Base-by-base conservation (phyloP, 2,113 vertebrate genomes). In the Nothobranchius furzeri region DNA sequence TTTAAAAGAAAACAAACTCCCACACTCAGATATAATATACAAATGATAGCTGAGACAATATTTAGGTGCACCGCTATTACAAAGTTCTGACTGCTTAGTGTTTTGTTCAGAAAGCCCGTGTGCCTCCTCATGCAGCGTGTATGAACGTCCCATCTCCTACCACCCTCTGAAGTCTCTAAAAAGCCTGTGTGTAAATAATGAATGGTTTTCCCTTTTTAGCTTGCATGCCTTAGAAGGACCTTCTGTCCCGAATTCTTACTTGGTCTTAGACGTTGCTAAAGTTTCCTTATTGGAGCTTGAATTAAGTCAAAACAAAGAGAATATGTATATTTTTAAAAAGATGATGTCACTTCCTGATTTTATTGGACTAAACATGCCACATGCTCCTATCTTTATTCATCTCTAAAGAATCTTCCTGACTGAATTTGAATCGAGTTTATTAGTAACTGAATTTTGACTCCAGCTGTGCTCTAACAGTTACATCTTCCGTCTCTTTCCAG, bases 101-200 rank as follows among this genome's bases (percentile, higher is more conserved):
- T 40, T 40, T 40, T 45, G 42, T 49, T 43, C 50, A 50, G 30
- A 45, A 45, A 45, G 0, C 2, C 10, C 11, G 1, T 12, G 10
- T 45, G 43, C 43, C 11, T 45, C 61, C 9, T 20, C 30, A 4
- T 1, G 30, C 30, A 30, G 30, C 30, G 30, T 30, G 4, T 30
- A 30, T 30, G 30, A 30, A 30, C 30, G 30, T 30, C 30, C 3
- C 30, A 12, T 20, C 20, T 9, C 13, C 48, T 54, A 42, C 51
- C 40, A 64, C 59, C 64, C 30, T 40, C n/a, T 67, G 55, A 68
- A 20, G 47, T 68, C 47, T 75, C 37, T 75, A 57, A 73, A 82
- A 70, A 73, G 49, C 12, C 12, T 14, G 11, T 20, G 1, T 55
- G 68, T 81, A n/a, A 85, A 85, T 83, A 71, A 73, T 88, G 57